phyloP scores from a whole-genome alignment of 2,888 invertebrate species.

The Napeogenes sylphis region DNA sequence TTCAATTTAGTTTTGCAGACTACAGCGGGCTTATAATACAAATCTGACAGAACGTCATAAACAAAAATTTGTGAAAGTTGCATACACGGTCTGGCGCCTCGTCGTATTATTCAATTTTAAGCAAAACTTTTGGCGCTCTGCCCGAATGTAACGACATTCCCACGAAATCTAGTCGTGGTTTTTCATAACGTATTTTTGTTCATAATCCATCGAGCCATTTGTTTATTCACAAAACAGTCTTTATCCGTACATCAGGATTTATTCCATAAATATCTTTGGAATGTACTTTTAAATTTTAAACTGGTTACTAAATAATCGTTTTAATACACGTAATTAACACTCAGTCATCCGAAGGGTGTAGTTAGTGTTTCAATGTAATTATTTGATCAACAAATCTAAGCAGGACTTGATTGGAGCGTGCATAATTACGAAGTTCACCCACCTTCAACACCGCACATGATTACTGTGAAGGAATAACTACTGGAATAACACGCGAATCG shows the following conservation, averaged over 20 bases:
- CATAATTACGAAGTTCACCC: constrained; percentile 13
- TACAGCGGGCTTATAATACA: constrained; percentile 10
- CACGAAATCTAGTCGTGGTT: constrained; percentile 23
- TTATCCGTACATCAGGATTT: not conserved
- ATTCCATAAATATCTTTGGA: not conserved
- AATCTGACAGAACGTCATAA: constrained; percentile 30
- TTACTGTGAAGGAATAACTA: constrained; percentile 16
- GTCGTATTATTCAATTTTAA: constrained; percentile 34
- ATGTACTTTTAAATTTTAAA: not conserved
- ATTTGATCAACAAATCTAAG: constrained; percentile 13
- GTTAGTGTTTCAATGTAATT: constrained; percentile 3
- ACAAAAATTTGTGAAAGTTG: constrained; percentile 29
- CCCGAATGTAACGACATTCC: constrained; percentile 31
- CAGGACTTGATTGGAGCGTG: constrained; percentile 12
- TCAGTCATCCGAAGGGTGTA: constrained; percentile 2
- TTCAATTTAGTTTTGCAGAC: constrained; percentile 1
- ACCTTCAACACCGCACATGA: constrained; percentile 18
- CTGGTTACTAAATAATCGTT: not conserved
- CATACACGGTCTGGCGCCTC: constrained; percentile 22
- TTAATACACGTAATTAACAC: not conserved
- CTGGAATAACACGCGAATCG: constrained; percentile 21
- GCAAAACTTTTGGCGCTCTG: constrained; percentile 31
- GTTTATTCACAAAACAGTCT: not conserved
- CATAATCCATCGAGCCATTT: not conserved
- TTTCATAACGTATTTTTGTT: constrained; percentile 13